Evolutionary conservation across 2,797 vertebrate species (phyloP).

Genomic region (Fundulus diaphanus): DNA sequence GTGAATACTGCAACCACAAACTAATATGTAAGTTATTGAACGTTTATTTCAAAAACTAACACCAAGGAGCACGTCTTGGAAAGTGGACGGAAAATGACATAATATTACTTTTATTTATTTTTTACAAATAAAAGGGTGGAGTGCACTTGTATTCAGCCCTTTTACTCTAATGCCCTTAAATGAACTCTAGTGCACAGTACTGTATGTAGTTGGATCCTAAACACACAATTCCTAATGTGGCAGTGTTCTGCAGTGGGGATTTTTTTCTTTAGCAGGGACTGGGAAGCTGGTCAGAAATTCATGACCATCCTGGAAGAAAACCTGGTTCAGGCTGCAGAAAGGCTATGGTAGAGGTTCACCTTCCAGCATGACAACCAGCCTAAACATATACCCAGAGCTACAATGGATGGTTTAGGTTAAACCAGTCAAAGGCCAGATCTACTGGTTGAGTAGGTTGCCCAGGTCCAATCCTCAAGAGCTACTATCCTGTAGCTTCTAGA

Average conservation of each 20-base stretch:
- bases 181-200: too few relatives aligned
- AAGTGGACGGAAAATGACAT: neutral
- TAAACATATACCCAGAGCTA: neutral
- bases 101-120: neutral
- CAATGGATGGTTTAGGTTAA: neutral
- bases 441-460: neutral
- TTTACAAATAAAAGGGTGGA: neutral
- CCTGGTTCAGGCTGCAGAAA: neutral
- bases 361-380: too few relatives aligned
- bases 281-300: too few relatives aligned
- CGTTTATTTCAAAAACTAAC: neutral
- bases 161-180: too few relatives aligned
- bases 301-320: too few relatives aligned
- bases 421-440: neutral
- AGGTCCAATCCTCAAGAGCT: too few relatives aligned
- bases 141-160: neutral
- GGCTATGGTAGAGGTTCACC: too few relatives aligned
- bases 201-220: too few relatives aligned
- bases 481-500: too few relatives aligned
- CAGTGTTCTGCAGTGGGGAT: too few relatives aligned
- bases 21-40: neutral
- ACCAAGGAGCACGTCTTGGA: neutral
- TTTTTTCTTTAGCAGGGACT: too few relatives aligned
- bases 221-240: too few relatives aligned
- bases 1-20: neutral